Evolutionary conservation across 2,797 vertebrate genomes (phyloP).

Genomic region (Tachyglossus aculeatus): DNA sequence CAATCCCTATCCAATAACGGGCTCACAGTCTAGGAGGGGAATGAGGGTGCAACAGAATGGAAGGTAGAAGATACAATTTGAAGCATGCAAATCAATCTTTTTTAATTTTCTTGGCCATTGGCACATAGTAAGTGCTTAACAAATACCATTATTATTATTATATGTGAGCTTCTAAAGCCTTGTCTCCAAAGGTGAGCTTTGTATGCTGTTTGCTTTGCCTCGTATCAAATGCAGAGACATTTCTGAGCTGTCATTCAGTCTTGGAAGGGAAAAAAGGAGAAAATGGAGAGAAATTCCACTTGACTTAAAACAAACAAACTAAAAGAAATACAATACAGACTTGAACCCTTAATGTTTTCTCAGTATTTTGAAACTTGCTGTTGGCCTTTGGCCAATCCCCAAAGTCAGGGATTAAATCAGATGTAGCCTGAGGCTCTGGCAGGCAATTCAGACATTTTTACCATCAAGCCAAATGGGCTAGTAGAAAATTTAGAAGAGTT

Average conservation of each 20-base stretch:
- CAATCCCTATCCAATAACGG: too few species aligned
- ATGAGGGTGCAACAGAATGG: too few species aligned
- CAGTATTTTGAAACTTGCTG: not conserved
- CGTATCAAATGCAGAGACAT: not conserved
- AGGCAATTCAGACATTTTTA: constrained; percentile 17
- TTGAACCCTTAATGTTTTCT: constrained; percentile 18
- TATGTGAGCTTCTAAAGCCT: too few species aligned
- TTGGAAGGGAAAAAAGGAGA: not conserved
- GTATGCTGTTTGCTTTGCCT: not conserved
- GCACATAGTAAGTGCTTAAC: too few species aligned
- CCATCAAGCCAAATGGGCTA: not conserved
- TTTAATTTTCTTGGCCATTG: too few species aligned
- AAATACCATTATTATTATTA: too few species aligned
- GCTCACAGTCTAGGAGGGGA: too few species aligned
- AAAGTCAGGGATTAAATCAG: not conserved
- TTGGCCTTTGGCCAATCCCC: constrained; percentile 1
- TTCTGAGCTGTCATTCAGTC: not conserved
- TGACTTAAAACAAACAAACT: constrained; percentile 25
- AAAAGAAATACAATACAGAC: not conserved
- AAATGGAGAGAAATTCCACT: not conserved
- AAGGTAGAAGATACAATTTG: too few species aligned
- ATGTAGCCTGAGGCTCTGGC: constrained; percentile 9
- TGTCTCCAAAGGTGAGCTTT: too few species aligned
- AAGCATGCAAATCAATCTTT: too few species aligned
- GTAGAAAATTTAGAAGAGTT: constrained; percentile 6